Conservation (phyloP, 2,113 vertebrate genomes). For the Chionodraco myersi region DNA sequence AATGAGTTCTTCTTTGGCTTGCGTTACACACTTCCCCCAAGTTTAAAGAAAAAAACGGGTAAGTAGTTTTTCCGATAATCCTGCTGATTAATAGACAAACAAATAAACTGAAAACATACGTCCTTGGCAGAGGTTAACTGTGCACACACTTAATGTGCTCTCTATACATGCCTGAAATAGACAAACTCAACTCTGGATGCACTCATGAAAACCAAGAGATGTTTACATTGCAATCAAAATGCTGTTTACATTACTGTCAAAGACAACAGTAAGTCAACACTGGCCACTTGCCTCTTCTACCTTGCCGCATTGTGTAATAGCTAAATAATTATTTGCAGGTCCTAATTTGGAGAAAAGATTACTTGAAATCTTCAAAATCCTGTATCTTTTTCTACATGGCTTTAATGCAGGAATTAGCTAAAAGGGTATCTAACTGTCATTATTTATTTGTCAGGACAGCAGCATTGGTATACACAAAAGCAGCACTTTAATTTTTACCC, state of each 20-base stretch:
- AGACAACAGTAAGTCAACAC: constrained; percentile 8
- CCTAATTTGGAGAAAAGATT: constrained; percentile 8
- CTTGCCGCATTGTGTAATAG: not conserved
- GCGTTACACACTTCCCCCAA: too few relatives aligned
- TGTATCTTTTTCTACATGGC: not conserved
- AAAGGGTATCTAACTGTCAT: constrained; percentile 1
- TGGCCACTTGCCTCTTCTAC: constrained; percentile 10
- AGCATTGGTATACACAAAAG: not conserved
- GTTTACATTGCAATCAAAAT: constrained; percentile 44
- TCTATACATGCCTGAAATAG: not conserved
- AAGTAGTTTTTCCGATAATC: too few relatives aligned
- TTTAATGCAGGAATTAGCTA: constrained; percentile 8
- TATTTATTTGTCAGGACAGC: constrained; percentile 29
- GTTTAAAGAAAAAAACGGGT: too few relatives aligned
- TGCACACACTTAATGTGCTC: not conserved
- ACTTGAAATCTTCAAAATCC: constrained; percentile 1
- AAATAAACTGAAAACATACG: not conserved
- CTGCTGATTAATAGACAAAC: too few relatives aligned
- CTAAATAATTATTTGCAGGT: constrained; percentile 38
- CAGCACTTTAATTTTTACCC: not conserved
- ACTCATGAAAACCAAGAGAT: constrained; percentile 13
- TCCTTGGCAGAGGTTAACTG: not conserved
- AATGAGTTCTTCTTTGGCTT: too few relatives aligned
- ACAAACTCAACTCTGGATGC: not conserved
- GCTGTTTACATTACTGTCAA: constrained; percentile 33